Conservation (phyloP, 2,797 vertebrate genomes). For the Periparus ater region DNA sequence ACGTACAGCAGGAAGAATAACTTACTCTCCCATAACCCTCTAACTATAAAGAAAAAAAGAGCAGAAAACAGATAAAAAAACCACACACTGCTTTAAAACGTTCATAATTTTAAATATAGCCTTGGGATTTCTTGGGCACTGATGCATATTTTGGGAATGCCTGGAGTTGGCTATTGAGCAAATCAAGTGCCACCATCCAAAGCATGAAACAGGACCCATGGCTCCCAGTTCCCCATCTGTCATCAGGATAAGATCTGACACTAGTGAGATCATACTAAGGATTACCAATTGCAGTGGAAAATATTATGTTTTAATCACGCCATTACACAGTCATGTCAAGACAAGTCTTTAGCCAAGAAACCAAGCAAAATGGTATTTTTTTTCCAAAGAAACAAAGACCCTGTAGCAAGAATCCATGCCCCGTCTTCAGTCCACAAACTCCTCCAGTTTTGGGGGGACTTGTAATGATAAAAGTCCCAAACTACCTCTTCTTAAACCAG, state of each 20-base stretch:
- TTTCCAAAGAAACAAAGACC: background rate
- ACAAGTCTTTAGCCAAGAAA: slow-evolving; percentile 27
- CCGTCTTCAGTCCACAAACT: background rate
- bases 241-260: slow-evolving; percentile 51
- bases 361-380: background rate
- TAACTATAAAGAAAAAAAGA: background rate
- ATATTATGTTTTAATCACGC: slow-evolving; percentile 5
- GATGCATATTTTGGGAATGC: background rate
- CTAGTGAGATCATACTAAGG: slow-evolving; percentile 40
- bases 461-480: background rate
- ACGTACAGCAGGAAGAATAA: background rate
- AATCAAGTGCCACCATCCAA: slow-evolving; percentile 3
- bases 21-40: background rate
- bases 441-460: background rate
- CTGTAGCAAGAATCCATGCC: background rate
- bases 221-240: slow-evolving; percentile 24
- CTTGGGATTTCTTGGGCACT: background rate
- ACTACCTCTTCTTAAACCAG: background rate
- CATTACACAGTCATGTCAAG: slow-evolving; percentile 4
- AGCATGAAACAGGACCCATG: background rate
- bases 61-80: background rate
- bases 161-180: background rate
- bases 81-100: background rate
- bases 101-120: background rate
- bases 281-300: slow-evolving; percentile 51